Evolutionary conservation across 53 echinoderm and acorn worm genomes (phyloP).

Genomic region (Holothuria scabra): DNA sequence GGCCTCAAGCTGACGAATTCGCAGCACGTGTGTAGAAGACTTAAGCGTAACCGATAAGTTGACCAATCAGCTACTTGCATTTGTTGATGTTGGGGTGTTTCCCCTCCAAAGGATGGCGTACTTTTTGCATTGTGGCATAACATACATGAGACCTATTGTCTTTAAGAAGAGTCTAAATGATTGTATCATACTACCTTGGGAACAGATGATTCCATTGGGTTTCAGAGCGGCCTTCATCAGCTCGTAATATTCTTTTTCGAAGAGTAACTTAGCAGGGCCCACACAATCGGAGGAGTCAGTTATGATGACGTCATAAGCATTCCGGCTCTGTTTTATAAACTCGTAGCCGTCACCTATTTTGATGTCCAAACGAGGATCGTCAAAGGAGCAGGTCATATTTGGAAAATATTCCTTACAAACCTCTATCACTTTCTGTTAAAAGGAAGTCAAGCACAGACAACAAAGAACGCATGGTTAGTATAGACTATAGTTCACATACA

Average conservation of each 20-base stretch:
- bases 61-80: too few relatives aligned
- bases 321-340: constrained; percentile 72
- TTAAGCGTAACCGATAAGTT: too few relatives aligned
- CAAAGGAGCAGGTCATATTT: constrained; percentile 68
- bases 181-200: constrained; percentile 70
- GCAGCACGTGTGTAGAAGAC: too few relatives aligned
- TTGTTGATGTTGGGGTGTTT: too few relatives aligned
- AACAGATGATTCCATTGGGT: constrained; percentile 74
- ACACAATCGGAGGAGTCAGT: constrained; percentile 88
- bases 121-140: too few relatives aligned
- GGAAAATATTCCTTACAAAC: constrained; percentile 81
- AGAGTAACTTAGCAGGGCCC: constrained; percentile 73
- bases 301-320: constrained; percentile 83
- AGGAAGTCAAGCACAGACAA: too few relatives aligned
- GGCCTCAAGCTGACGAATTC: too few relatives aligned
- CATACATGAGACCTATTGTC: too few relatives aligned
- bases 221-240: constrained; percentile 78
- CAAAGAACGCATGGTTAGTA: too few relatives aligned
- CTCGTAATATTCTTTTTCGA: constrained; percentile 79
- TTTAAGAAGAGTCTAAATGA: too few relatives aligned
- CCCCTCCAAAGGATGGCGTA: too few relatives aligned
- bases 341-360: constrained; percentile 86
- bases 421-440: constrained; percentile 70
- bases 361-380: constrained; percentile 68
- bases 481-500: too few relatives aligned